Base-by-base conservation (phyloP, 2,888 invertebrate species). In the Tipula confusa region DNA sequence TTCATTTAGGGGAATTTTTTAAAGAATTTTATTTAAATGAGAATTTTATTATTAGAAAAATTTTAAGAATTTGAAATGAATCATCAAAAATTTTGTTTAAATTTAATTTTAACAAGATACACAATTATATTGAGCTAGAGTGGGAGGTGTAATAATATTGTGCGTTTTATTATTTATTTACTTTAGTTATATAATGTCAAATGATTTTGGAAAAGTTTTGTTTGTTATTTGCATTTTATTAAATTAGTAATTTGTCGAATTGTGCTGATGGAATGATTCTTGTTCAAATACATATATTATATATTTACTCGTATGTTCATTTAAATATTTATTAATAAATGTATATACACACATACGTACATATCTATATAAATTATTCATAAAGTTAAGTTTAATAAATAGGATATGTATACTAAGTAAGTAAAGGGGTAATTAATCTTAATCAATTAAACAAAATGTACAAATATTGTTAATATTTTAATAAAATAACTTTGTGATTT, bases 21-120 rank as follows among this genome's bases (percentile, higher is more conserved):
- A 5, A 64, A 18, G 24, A 24, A 64, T 64, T 64, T 64, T 64
- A 64, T 64, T 24, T 24, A 64, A 64, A 64, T 64, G 18, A 64
- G 64, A 24, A 64, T 64, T 64, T 64, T 64, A 24, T 64, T 64
- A 64, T 64, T 64, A 64, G 64, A 64, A 64, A 64, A 64, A 64
- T 64, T 64, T 64, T 64, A 64, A 24, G 64, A 64, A 64, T 64
- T 64, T 64, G 64, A 24, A 64, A 64, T 64, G 64, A 64, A 24
- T 64, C 64, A 64, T 64, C 64, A 64, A 9, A 64, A 64, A 24
- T 64, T 64, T 64, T 64, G 64, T 64, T 64, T 64, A 24, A 64
- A 64, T 64, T 64, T 64, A 64, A 64, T 64, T 64, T 64, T 64
- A 64, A 64, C 64, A 64, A 64, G 64, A 64, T 64, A 64, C 24